phyloP scores from a whole-genome alignment of 2,888 invertebrate genomes.

The Stenotaenia linearis region DNA sequence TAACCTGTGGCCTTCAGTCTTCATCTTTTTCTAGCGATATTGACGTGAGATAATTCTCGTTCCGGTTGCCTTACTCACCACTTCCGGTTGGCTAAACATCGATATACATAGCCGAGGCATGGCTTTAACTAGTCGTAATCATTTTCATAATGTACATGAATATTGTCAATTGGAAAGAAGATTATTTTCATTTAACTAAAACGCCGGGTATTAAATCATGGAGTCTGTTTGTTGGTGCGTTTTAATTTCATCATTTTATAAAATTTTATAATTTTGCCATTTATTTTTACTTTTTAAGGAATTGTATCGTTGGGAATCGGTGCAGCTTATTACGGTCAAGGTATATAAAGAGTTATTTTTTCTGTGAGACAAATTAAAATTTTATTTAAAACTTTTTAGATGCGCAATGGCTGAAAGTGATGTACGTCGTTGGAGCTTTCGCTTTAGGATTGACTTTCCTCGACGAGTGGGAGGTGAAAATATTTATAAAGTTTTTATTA shows the following conservation, averaged over 20 bases:
- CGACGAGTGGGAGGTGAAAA: slow-evolving; percentile 33
- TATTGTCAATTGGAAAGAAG: not conserved
- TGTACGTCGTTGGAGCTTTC: slow-evolving; percentile 30
- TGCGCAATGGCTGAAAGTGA: not conserved
- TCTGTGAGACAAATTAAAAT: not conserved
- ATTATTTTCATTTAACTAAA: not conserved
- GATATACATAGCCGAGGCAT: not conserved
- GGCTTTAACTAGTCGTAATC: too few relatives aligned
- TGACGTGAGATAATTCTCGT: not conserved
- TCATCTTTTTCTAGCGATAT: not conserved
- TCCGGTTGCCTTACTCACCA: not conserved
- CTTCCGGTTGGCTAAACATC: not conserved
- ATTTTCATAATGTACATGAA: not conserved
- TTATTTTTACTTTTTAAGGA: slow-evolving; percentile 32
- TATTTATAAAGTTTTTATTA: not conserved
- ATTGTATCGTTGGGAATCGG: slow-evolving; percentile 33
- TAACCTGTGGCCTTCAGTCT: not conserved
- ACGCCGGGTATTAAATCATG: slow-evolving; percentile 21
- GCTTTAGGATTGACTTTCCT: slow-evolving; percentile 27
- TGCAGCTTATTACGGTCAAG: slow-evolving; percentile 33
- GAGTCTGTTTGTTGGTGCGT: slow-evolving; percentile 31
- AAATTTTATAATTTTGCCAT: not conserved
- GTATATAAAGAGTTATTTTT: not conserved
- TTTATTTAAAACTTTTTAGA: slow-evolving; percentile 5
- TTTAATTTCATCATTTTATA: not conserved